Percentiles rank a stretch among this genome's conserved stretches.
These are phyloP conservation scores for Chionis minor DNA, from an alignment of 2,113 vertebrate genomes.

Conservation along the genomic window DNA sequence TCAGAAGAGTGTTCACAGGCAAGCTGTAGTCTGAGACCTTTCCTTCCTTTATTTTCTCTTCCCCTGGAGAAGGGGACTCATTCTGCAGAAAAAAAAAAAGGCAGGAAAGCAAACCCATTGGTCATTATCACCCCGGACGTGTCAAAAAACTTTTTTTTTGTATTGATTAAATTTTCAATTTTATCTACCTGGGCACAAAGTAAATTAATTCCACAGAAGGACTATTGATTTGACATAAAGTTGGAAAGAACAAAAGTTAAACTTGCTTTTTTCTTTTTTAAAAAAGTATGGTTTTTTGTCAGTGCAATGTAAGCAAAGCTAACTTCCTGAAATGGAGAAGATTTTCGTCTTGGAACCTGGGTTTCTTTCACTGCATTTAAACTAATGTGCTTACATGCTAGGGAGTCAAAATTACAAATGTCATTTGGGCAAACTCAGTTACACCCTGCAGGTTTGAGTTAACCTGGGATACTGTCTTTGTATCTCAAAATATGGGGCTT, in stretches of 20 bases:
- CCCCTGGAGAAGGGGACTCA: too few species aligned
- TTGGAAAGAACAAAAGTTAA: not conserved
- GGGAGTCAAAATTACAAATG: not conserved
- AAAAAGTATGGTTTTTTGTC: not conserved
- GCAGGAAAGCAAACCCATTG: not conserved
- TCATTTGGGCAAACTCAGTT: not conserved
- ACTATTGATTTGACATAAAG: not conserved
- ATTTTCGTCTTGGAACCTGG: not conserved
- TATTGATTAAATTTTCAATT: constrained; percentile 24
- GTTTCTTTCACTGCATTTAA: not conserved
- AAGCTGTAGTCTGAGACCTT: not conserved
- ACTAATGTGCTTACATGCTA: not conserved
- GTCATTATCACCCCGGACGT: not conserved
- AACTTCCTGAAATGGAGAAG: not conserved
- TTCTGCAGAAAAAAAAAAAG: not conserved
- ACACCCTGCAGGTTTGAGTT: not conserved
- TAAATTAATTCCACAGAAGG: constrained; percentile 5
- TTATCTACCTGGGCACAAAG: not conserved
- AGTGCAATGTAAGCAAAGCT: not conserved
- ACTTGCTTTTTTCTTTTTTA: not conserved
- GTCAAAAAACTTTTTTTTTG: not conserved
- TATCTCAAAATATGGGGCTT: not conserved
- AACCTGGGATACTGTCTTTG: not conserved
- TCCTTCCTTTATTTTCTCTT: not conserved
- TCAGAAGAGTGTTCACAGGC: not conserved